Percentiles rank a stretch among this genome's conserved stretches.
Evolutionary conservation across 1,140 invertebrate genomes (phyloP).

Genomic region (Mya arenaria): DNA sequence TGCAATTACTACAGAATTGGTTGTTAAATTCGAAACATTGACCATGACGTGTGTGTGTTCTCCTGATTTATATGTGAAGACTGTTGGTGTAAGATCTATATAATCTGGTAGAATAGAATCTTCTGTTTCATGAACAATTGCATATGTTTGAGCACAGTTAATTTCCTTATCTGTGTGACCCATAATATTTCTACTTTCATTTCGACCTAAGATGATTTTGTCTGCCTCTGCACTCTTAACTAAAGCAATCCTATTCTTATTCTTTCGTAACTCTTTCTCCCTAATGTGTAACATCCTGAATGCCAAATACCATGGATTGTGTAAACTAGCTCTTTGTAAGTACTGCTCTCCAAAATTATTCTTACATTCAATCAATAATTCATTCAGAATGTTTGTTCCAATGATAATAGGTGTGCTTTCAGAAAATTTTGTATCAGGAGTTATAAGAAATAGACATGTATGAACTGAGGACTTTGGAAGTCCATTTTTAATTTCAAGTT

Average conservation of each 20-base stretch:
- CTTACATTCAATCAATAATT: conserved; percentile 23
- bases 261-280: conserved; percentile 31
- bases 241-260: conserved; percentile 31
- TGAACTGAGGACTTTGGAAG: conserved; percentile 18
- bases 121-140: conserved; percentile 44
- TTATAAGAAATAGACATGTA: conserved; percentile 32
- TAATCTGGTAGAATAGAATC: conserved; percentile 24
- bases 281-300: conserved; percentile 42
- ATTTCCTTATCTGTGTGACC: conserved; percentile 41
- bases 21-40: conserved; percentile 46
- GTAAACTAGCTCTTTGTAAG: conserved; percentile 33
- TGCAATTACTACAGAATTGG: conserved; percentile 40
- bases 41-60: conserved; percentile 26
- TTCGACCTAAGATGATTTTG: conserved; percentile 42
- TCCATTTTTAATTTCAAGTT: background rate
- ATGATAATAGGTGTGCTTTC: conserved; percentile 29
- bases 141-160: conserved; percentile 38
- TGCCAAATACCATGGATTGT: conserved; percentile 36
- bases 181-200: conserved; percentile 9
- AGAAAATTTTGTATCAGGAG: conserved; percentile 13
- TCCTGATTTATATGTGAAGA: conserved; percentile 32
- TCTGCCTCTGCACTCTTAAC: conserved; percentile 12
- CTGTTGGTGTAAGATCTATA: conserved; percentile 45
- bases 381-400: conserved; percentile 50
- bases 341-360: conserved; percentile 30